Evolutionary conservation across 2,888 invertebrate genomes (phyloP).

Genomic region (Agrotis puta): DNA sequence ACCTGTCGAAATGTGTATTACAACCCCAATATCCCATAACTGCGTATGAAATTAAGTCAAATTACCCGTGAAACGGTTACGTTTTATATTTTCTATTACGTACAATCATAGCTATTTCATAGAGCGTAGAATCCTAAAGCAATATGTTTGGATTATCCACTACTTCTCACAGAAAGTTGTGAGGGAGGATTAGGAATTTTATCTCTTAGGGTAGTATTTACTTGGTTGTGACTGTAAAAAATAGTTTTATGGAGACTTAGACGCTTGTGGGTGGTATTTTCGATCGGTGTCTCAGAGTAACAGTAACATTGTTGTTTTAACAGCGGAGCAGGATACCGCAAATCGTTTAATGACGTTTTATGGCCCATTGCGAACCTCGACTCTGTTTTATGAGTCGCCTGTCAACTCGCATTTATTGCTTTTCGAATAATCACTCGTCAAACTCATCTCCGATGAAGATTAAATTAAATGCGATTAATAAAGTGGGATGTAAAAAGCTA

Average conservation of each 20-base stretch:
- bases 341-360: slow-evolving; percentile 86
- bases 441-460: slow-evolving; percentile 57
- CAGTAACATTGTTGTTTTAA: slow-evolving; percentile 81
- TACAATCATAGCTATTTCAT: slow-evolving; percentile 52
- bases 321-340: slow-evolving; percentile 80
- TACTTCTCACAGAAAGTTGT: slow-evolving; percentile 59
- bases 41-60: slow-evolving; percentile 47
- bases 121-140: slow-evolving; percentile 56
- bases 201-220: slow-evolving; percentile 55
- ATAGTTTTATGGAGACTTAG: slow-evolving; percentile 58
- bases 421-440: slow-evolving; percentile 76
- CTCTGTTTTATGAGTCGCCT: slow-evolving; percentile 78
- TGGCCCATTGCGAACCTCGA: slow-evolving; percentile 81
- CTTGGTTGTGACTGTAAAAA: slow-evolving; percentile 60
- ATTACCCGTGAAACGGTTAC: slow-evolving; percentile 42
- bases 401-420: slow-evolving; percentile 76
- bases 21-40: slow-evolving; percentile 40
- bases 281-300: slow-evolving; percentile 48
- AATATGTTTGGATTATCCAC: slow-evolving; percentile 63
- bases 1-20: slow-evolving; percentile 57
- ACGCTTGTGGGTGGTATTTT: slow-evolving; percentile 41
- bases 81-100: slow-evolving; percentile 58
- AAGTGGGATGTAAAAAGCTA: slow-evolving; percentile 24
- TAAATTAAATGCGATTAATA: slow-evolving; percentile 41
- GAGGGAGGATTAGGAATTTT: slow-evolving; percentile 58